Conservation (phyloP, 2,888 invertebrate species). For the Lysandra coridon region DNA sequence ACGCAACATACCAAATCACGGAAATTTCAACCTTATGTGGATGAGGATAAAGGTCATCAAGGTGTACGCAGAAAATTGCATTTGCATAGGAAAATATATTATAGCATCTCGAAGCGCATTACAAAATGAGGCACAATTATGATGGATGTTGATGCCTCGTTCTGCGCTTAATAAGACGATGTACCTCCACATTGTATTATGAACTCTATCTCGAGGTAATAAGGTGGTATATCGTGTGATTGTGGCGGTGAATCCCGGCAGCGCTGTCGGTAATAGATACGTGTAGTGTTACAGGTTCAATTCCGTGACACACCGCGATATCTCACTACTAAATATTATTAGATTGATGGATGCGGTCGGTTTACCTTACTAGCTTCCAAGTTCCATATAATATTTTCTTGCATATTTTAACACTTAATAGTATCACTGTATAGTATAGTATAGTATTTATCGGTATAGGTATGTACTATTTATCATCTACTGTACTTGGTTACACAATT, state of each 20-base stretch:
- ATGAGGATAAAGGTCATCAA: constrained; percentile 36
- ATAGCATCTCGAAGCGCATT: constrained; percentile 60
- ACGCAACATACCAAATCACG: constrained; percentile 48
- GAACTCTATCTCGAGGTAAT: constrained; percentile 42
- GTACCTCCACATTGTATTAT: constrained; percentile 47
- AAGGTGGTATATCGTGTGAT: constrained; percentile 35
- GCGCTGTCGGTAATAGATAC: constrained; percentile 47
- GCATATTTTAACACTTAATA: too few species aligned
- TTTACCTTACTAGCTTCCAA: too few species aligned
- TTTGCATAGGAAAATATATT: constrained; percentile 64
- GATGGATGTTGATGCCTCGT: constrained; percentile 77
- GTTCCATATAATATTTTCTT: too few species aligned
- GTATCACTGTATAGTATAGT: too few species aligned
- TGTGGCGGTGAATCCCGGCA: constrained; percentile 52
- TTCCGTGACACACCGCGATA: constrained; percentile 47
- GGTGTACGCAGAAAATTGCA: constrained; percentile 48
- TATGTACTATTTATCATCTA: too few species aligned
- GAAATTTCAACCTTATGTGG: neutral
- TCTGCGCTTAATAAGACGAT: constrained; percentile 72
- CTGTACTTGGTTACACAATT: neutral
- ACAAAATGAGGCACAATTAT: constrained; percentile 78
- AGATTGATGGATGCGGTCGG: neutral
- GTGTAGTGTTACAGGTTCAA: constrained; percentile 60
- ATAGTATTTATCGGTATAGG: too few species aligned
- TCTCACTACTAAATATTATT: constrained; percentile 33